Evolutionary conservation across 2,797 vertebrate genomes (phyloP), one percentile per base, ranked within the genome.

Genomic region (Thunnus albacares): DNA sequence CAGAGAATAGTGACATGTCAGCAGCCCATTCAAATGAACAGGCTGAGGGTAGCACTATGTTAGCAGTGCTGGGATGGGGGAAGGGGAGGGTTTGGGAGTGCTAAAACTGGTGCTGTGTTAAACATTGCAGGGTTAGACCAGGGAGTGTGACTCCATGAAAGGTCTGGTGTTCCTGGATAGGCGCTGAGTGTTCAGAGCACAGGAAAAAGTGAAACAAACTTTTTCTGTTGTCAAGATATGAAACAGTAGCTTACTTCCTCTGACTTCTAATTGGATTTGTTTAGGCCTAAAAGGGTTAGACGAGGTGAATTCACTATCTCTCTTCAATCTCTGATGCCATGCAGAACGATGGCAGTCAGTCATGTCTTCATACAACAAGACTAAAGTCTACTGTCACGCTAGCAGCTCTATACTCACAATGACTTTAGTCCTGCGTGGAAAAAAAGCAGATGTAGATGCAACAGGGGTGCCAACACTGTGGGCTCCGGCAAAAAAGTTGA

Each of bases 1-100:
- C 94, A 94, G 90, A 90, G 89, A 95, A 96, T 94, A 95, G 90
- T 96, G 95, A 93, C 94, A 91, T 94, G 95, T 96, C 96, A 96
- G 95, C 95, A 96, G 91, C 91, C 93, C 91, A 93, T 96, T 96
- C 86, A 96, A 94, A 95, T 82, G 92, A 95, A 95, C 93, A 92
- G 95, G 94, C 95, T 95, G 94, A 95, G 92, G 90, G 90, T 94
- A 93, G 94, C 94, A 95, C 91, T 95, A 94, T 95, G 92, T 93
- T 93, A 84, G 93, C 90, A 65, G 81, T 80, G 85, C 83, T 84
- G 87, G 75, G 71, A 24, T 59, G 80, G 82, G 79, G 76, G 69
- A 77, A 35, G 61, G 76, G 59, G 57, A 43, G 84, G 70, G 74
- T 62, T 28, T 77, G 69, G 77, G 75, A 73, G 63, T 79, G 86